Percentiles rank a stretch among this genome's conserved stretches.
These are phyloP conservation scores for Norana najaformis DNA, from an alignment of 2,888 invertebrate genomes.

Conservation along the genomic window DNA sequence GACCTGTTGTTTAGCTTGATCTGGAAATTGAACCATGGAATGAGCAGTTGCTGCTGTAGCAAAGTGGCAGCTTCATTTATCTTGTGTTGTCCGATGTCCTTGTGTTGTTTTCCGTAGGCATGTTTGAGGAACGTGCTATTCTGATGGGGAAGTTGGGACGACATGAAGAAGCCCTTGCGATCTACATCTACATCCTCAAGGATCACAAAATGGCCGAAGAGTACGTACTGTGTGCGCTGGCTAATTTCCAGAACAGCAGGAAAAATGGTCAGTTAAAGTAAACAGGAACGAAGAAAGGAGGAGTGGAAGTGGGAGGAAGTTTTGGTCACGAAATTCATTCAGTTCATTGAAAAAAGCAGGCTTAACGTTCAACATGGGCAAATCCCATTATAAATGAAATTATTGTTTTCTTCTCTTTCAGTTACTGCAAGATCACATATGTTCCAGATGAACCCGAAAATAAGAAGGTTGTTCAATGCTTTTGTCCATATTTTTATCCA, in stretches of 20 bases:
- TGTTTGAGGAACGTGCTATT: conserved; percentile 92
- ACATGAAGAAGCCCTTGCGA: conserved; percentile 88
- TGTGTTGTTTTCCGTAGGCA: conserved; percentile 60
- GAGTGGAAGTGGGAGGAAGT: background rate
- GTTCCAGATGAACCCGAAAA: conserved; percentile 53
- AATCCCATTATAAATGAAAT: background rate
- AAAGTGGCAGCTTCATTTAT: background rate
- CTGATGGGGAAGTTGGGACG: conserved; percentile 85
- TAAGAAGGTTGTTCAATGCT: conserved; percentile 49
- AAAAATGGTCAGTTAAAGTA: too few species aligned
- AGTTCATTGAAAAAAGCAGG: background rate
- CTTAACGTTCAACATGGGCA: background rate
- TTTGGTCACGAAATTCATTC: background rate
- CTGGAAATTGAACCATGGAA: background rate
- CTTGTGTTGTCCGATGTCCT: background rate
- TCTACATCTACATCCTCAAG: conserved; percentile 84
- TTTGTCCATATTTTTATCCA: background rate
- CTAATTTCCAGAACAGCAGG: too few species aligned
- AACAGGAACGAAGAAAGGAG: background rate
- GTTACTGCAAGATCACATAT: conserved; percentile 70
- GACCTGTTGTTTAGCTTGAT: background rate
- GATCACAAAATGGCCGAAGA: conserved; percentile 78
- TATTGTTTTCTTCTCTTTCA: conserved; percentile 39
- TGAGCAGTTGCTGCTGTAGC: background rate
- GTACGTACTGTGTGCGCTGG: background rate